Evolutionary conservation across 2,888 invertebrate genomes (phyloP).

Genomic region (Diachrysia chrysitis): DNA sequence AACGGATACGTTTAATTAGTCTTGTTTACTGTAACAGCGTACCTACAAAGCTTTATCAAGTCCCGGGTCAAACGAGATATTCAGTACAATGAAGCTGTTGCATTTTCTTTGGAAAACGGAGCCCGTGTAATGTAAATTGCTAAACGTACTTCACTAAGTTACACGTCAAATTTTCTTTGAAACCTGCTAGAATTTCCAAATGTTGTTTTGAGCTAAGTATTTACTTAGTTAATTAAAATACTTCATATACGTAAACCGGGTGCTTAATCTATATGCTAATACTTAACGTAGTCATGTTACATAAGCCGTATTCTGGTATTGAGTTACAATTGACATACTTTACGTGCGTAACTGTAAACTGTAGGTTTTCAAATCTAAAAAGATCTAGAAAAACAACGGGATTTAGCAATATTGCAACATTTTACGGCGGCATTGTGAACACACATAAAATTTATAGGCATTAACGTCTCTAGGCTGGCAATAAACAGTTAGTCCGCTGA

Average conservation of each 20-base stretch:
- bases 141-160: conserved; percentile 15
- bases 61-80: conserved; percentile 8
- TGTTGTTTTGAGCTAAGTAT: neutral
- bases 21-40: conserved; percentile 27
- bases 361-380: conserved; percentile 70
- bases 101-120: neutral
- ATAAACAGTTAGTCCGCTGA: conserved; percentile 82
- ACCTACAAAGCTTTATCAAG: conserved; percentile 15
- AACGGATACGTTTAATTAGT: conserved; percentile 38
- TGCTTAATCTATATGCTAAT: conserved; percentile 4
- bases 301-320: conserved; percentile 3
- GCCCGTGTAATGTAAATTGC: conserved; percentile 5
- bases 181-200: neutral
- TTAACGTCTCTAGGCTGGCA: conserved; percentile 82
- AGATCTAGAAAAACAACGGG: conserved; percentile 79
- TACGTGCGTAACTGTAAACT: neutral
- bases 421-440: conserved; percentile 83
- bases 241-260: neutral
- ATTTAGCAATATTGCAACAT: conserved; percentile 84
- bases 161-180: neutral
- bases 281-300: conserved; percentile 4
- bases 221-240: conserved; percentile 1
- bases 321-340: conserved; percentile 5
- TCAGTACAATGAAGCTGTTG: neutral
- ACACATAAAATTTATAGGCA: conserved; percentile 85